These are phyloP conservation scores for Odontocerum albicorne DNA, from an alignment of 2,888 invertebrate genomes.

Conservation along the genomic window DNA sequence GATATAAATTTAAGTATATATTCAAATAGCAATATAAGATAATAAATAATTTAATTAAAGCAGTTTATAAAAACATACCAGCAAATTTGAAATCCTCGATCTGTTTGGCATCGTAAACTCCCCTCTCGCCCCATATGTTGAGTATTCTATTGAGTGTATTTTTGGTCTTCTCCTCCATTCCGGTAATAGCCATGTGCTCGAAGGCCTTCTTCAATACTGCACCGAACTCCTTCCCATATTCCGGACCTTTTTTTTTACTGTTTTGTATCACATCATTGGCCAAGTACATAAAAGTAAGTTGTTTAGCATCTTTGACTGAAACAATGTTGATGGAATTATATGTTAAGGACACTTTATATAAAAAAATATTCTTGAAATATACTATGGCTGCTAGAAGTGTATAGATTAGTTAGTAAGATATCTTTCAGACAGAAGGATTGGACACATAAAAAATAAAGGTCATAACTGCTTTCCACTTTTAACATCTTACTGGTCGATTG, in stretches of 20 bases:
- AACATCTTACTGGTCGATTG: too few species aligned
- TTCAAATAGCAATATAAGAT: too few species aligned
- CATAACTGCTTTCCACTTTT: too few species aligned
- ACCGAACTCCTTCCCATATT: conserved; percentile 88
- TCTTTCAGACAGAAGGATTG: conserved; percentile 11
- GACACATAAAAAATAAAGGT: too few species aligned
- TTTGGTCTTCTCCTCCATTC: conserved; percentile 79
- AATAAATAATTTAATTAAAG: too few species aligned
- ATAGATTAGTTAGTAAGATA: neutral
- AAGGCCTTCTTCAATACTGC: conserved; percentile 80
- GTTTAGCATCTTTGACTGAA: conserved; percentile 80
- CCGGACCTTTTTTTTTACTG: conserved; percentile 95
- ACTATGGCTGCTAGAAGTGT: neutral
- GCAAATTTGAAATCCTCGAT: conserved; percentile 78
- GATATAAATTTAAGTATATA: too few species aligned
- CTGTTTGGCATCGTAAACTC: conserved; percentile 80
- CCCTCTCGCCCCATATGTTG: conserved; percentile 90
- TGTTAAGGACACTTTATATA: too few species aligned
- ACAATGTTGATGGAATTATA: neutral
- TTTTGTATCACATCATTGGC: conserved; percentile 99
- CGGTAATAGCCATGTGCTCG: conserved; percentile 75
- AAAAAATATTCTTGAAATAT: neutral
- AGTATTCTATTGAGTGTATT: conserved; percentile 79
- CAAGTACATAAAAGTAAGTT: conserved; percentile 94
- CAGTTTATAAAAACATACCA: conserved; percentile 48